Base-by-base conservation (phyloP, 2,113 vertebrate species). In the Lophochroa leadbeateri region DNA sequence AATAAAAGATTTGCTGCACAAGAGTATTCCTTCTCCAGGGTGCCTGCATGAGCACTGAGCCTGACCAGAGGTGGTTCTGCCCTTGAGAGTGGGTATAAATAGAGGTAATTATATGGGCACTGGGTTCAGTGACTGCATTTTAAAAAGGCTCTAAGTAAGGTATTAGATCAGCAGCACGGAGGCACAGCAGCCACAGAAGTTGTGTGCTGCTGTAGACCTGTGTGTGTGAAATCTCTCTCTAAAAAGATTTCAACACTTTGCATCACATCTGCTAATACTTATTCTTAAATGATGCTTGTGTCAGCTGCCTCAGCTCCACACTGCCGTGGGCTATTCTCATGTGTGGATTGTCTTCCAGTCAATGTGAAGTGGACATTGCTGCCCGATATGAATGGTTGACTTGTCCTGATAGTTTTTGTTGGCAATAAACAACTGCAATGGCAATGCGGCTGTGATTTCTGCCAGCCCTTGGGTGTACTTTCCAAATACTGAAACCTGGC, bases 241-340 rank as follows among this genome's bases (percentile, higher is more conserved):
- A 12, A 80, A 81, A 88, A 47, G 61, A 67, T 83, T 86, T 77
- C 69, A 81, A 52, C 28, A 46, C 64, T 86, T 88, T 49, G 43
- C 64, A 33, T 92, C 94, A 58, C 85, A 64, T 71, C 58, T 55
- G 35, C 82, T 96, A 83, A 91, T 95, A 46, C 71, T 92, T 90
- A 44, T 29, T 91, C 91, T 85, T 28, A 85, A 90, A 72, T 65
- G 81, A 76, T 0, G 4, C 39, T 70, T 33, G 43, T 95, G 90
- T 88, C 92, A 92, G 81, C 87, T 91, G 74, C 82, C 82, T 86
- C 49, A 81, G 44, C 61, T 72, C 41, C 46, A 28, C 67, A 4
- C 47, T 82, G 67, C 94, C 12, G 0, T 37, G 70, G 70, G 89
- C 84, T 72, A 0, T 91, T 91, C 89, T 94, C 44, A 52, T 80